Conservation (phyloP, 2,113 vertebrate species). For the Corythaixoides concolor region DNA sequence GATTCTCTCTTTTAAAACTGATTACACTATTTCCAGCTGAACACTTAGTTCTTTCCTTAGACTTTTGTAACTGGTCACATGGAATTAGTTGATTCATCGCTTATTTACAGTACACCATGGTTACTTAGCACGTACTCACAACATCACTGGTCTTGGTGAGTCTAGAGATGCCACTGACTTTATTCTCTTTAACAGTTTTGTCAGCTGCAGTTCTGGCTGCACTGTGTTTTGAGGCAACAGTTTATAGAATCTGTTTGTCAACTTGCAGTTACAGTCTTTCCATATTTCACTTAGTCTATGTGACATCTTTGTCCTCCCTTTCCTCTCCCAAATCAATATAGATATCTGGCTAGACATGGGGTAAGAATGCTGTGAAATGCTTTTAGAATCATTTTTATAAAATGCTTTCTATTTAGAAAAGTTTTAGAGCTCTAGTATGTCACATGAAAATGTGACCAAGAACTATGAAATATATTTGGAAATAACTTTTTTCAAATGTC, state of each 20-base stretch:
- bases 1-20: background rate
- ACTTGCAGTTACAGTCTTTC: background rate
- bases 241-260: background rate
- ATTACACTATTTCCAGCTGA: background rate
- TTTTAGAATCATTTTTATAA: background rate
- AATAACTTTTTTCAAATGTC: background rate
- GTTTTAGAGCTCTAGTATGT: background rate
- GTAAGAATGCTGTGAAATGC: background rate
- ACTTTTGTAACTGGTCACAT: background rate
- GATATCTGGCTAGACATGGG: background rate
- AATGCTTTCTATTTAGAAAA: background rate
- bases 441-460: background rate
- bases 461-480: background rate
- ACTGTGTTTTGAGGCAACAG: background rate
- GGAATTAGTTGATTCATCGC: background rate
- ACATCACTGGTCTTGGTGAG: background rate
- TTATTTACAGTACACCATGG: background rate
- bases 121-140: background rate
- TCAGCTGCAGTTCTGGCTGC: background rate
- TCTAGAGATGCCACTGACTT: background rate
- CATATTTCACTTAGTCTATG: rapidly evolving
- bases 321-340: background rate
- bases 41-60: background rate
- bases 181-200: background rate
- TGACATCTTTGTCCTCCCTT: background rate